Base-by-base conservation (phyloP, 2,797 vertebrate genomes). In the Rachycentron canadum region DNA sequence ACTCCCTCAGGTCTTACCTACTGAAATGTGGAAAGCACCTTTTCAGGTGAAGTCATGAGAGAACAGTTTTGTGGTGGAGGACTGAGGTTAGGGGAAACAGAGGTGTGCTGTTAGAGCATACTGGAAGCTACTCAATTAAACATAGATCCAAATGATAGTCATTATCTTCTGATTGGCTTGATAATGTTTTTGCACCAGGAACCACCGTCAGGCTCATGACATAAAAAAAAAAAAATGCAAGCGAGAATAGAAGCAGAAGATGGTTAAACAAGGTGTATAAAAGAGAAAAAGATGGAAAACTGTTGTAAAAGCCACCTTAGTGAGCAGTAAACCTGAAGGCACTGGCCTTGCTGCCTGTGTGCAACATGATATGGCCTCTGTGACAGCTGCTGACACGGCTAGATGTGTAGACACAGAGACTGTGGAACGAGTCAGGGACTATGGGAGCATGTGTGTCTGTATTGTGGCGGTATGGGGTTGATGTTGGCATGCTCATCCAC, bases 21-120 rank as follows among this genome's bases (percentile, higher is more conserved):
- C 75, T 41, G 65, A 89, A 81, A 58, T 93, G 93, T 94, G 96
- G 96, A 96, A 96, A 97, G 94, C 94, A 96, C 96, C 93, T 93
- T 85, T 93, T 89, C 92, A 92, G 76, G 85, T 90, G 89, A 93
- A 92, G 93, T 94, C 93, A 95, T 86, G 89, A 82, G 86, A 92
- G 89, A 84, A 85, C 74, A 63, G 59, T 92, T 93, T 91, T 92
- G 85, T 74, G 90, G 92, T 91, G 76, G 75, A 52, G 85, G 90
- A 90, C 84, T 91, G 91, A 93, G 88, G 87, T 88, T 82, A 86
- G 67, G 73, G 86, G 89, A 90, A 85, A 81, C 69, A 78, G 70
- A 63, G 50, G 86, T 81, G 75, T 84, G 85, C 78, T 57, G 77
- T 86, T 83, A 81, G 77, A 87, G 69, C 26, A 28, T 72, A 66